Conservation (phyloP, 2,888 invertebrate species). For the Harpalus rufipes region DNA sequence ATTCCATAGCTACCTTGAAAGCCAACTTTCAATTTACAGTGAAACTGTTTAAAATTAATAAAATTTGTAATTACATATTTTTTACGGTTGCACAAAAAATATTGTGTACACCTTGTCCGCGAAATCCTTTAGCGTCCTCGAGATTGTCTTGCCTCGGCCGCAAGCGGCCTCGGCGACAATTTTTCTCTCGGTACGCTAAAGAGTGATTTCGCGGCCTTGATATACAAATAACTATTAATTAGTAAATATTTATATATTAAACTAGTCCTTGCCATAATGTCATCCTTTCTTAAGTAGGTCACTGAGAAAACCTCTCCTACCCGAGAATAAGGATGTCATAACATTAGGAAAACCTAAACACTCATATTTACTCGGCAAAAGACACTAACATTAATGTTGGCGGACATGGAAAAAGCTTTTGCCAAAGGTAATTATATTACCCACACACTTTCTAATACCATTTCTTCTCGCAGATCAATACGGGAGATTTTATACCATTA, state of each 20-base stretch:
- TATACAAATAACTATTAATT: too few species aligned
- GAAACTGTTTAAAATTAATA: too few species aligned
- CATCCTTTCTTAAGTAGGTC: not conserved
- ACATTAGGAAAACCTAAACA: slow-evolving; percentile 46
- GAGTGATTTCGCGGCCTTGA: too few species aligned
- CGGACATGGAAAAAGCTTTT: slow-evolving; percentile 54
- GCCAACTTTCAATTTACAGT: too few species aligned
- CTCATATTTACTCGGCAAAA: slow-evolving; percentile 31
- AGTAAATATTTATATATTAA: not conserved
- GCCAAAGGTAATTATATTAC: slow-evolving; percentile 38
- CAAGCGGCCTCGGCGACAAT: too few species aligned
- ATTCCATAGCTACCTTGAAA: too few species aligned
- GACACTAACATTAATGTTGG: slow-evolving; percentile 49
- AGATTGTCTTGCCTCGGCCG: too few species aligned
- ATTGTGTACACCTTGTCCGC: too few species aligned
- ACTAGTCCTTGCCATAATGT: not conserved
- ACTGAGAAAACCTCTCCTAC: not conserved
- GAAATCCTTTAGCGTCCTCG: too few species aligned
- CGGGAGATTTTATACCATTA: not conserved
- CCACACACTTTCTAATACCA: not conserved
- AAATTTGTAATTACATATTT: too few species aligned
- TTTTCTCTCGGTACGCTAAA: too few species aligned
- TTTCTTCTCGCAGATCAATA: slow-evolving; percentile 17
- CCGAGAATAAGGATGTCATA: slow-evolving; percentile 22
- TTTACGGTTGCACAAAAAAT: too few species aligned